phyloP scores from a whole-genome alignment of 2,113 vertebrate species.

The Axis porcinus region DNA sequence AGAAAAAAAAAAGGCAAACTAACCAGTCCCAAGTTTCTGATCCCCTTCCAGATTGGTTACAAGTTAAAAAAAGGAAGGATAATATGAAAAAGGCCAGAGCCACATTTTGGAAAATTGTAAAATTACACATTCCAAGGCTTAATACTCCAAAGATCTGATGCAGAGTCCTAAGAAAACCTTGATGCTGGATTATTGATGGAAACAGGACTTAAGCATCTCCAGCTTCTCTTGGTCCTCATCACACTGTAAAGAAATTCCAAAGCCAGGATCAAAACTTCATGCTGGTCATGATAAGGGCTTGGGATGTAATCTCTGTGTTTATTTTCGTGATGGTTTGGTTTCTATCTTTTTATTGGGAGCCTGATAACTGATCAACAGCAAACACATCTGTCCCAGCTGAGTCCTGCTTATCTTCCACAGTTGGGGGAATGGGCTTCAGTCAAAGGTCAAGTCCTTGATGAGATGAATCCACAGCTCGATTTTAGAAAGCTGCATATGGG shows the following conservation, averaged over 20 bases:
- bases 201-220: not conserved
- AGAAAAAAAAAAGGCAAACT: conserved; percentile 30
- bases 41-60: conserved; percentile 54
- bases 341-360: not conserved
- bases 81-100: conserved; percentile 55
- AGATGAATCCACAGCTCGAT: fast-evolving
- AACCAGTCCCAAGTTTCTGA: not conserved
- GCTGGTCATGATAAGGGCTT: not conserved
- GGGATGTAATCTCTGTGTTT: not conserved
- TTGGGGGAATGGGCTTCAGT: fast-evolving
- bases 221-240: not conserved
- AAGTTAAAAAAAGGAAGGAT: conserved; percentile 60
- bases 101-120: conserved; percentile 66
- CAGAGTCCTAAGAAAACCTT: conserved; percentile 19
- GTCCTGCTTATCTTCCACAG: not conserved
- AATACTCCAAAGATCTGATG: not conserved
- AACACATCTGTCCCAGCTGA: not conserved
- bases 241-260: conserved; percentile 5
- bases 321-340: not conserved
- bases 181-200: not conserved
- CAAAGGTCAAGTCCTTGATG: not conserved
- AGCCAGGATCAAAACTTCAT: not conserved
- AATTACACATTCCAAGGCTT: conserved; percentile 55
- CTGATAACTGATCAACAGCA: not conserved
- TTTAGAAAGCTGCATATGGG: not conserved